Evolutionary conservation across 2,113 vertebrate species (phyloP).

Genomic region (Plecotus auritus): DNA sequence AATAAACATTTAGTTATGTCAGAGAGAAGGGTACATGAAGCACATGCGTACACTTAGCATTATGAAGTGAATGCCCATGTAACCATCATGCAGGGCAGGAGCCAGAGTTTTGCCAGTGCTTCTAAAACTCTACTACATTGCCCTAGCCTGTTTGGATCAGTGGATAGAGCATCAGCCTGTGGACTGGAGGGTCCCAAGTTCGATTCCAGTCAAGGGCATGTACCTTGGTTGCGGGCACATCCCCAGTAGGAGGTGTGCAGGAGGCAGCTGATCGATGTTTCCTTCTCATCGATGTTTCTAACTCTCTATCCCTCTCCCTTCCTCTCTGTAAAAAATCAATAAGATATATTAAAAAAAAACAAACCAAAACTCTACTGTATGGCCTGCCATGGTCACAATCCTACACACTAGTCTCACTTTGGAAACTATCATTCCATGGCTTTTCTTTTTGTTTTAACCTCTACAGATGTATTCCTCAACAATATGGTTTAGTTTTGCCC

Average conservation of each 20-base stretch:
- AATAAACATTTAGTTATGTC: neutral
- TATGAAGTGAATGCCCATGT: neutral
- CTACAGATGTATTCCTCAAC: neutral
- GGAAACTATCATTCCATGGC: neutral
- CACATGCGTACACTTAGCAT: neutral
- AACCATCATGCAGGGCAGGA: neutral
- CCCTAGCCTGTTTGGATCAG: no score
- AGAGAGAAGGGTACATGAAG: neutral
- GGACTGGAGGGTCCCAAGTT: no score
- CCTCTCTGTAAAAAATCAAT: no score
- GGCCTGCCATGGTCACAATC: neutral
- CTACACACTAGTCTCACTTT: neutral
- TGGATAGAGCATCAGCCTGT: no score
- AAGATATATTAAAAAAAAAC: no score
- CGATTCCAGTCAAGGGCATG: no score
- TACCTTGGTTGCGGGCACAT: no score
- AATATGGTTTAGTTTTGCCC: neutral
- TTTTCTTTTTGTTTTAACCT: neutral
- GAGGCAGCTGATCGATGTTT: no score
- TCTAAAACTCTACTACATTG: neutral
- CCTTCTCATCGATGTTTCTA: no score
- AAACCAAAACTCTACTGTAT: neutral
- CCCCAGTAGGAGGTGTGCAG: no score
- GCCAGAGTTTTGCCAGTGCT: neutral
- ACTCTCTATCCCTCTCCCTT: no score